These are phyloP conservation scores for Eupelmus urozonus DNA, from an alignment of 2,888 invertebrate genomes.

Conservation along the genomic window DNA sequence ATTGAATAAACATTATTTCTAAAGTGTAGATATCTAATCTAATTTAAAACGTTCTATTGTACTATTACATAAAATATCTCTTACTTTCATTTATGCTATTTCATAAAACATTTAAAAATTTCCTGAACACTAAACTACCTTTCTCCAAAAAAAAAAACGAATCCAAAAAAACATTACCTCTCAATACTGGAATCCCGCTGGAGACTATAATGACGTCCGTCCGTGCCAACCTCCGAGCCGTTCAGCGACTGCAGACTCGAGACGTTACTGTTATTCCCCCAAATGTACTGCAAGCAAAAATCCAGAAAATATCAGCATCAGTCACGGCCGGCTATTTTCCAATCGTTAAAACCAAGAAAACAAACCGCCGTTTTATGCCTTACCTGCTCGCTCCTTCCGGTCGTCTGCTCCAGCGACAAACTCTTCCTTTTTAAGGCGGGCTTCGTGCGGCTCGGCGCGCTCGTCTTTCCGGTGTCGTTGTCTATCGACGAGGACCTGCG, in stretches of 20 bases:
- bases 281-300: slow-evolving; percentile 81
- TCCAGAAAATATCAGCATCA: background rate
- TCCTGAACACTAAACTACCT: no score
- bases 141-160: background rate
- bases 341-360: slow-evolving; percentile 64
- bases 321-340: background rate
- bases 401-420: slow-evolving; percentile 85
- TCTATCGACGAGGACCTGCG: slow-evolving; percentile 84
- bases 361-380: slow-evolving; percentile 62
- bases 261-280: slow-evolving; percentile 91
- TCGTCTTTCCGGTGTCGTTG: slow-evolving; percentile 77
- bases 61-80: no score
- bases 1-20: no score
- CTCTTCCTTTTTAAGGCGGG: slow-evolving; percentile 84
- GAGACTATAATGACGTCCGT: slow-evolving; percentile 81
- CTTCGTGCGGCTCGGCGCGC: slow-evolving; percentile 75
- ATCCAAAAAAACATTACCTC: slow-evolving; percentile 78
- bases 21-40: background rate
- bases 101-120: no score
- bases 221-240: slow-evolving; percentile 76
- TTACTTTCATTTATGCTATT: no score
- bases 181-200: slow-evolving; percentile 88
- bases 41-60: no score
- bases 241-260: slow-evolving; percentile 90
- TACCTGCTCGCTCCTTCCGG: slow-evolving; percentile 73